phyloP scores from a whole-genome alignment of 2,888 invertebrate species.

The Brassicogethes aeneus region DNA sequence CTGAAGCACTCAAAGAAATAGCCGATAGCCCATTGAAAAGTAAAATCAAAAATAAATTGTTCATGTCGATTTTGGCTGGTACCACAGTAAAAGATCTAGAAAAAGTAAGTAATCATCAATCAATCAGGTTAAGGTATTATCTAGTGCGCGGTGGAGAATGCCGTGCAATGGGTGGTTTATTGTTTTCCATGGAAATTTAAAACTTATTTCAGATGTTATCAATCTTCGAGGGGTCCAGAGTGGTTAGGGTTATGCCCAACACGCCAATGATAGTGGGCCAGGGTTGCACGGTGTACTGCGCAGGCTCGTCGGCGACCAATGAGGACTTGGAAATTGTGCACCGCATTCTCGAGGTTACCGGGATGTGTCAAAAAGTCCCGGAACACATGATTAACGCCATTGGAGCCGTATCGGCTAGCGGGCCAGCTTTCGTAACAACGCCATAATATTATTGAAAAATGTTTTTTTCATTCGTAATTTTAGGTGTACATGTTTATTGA shows the following conservation, averaged over 20 bases:
- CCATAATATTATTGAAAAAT: neutral
- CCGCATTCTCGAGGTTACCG: conserved; percentile 50
- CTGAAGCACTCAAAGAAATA: conserved; percentile 44
- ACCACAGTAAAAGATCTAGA: conserved; percentile 54
- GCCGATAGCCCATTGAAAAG: conserved; percentile 21
- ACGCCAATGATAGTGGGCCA: conserved; percentile 71
- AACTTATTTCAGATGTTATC: conserved; percentile 22
- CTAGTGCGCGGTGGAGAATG: no score
- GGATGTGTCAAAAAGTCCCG: conserved; percentile 62
- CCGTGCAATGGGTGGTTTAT: no score
- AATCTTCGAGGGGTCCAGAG: conserved; percentile 35
- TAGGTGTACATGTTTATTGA: conserved; percentile 81
- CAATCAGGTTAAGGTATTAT: no score
- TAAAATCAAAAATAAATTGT: conserved; percentile 46
- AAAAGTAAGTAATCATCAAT: conserved; percentile 46
- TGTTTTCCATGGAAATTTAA: no score
- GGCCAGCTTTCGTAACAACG: conserved; percentile 73
- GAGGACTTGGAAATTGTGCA: conserved; percentile 51
- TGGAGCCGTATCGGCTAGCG: conserved; percentile 74
- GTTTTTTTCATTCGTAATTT: conserved; percentile 18
- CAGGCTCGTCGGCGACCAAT: conserved; percentile 45
- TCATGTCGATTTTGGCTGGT: conserved; percentile 81
- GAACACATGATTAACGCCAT: conserved; percentile 73
- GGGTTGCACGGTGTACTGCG: conserved; percentile 57
- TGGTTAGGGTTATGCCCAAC: conserved; percentile 80